Evolutionary conservation across 35 echinoderm and acorn worm species (phyloP).

Genomic region (Anneissia japonica): DNA sequence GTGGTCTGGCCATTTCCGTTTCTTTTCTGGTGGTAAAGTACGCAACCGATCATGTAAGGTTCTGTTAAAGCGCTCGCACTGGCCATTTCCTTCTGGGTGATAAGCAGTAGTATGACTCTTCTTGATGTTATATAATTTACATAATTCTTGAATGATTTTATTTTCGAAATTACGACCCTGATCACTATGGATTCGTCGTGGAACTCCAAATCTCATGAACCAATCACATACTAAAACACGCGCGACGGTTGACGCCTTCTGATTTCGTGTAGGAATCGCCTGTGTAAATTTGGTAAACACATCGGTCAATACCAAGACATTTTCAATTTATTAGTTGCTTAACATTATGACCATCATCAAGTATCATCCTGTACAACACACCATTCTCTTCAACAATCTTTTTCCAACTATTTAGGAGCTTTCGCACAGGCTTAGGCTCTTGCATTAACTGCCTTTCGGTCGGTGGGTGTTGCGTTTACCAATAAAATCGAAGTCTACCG

Average conservation of each 20-base stretch:
- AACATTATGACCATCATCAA: too few relatives aligned
- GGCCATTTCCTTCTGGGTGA: conserved; percentile 51
- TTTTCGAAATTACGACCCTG: conserved; percentile 30
- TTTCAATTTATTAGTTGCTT: too few relatives aligned
- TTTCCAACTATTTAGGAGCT: too few relatives aligned
- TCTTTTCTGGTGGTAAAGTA: conserved; percentile 30
- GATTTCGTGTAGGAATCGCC: conserved; percentile 27
- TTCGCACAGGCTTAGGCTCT: too few relatives aligned
- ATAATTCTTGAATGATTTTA: conserved; percentile 4
- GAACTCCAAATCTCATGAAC: conserved; percentile 29
- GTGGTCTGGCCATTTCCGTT: conserved; percentile 45
- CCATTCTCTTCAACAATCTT: too few relatives aligned
- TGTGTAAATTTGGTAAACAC: conserved; percentile 37
- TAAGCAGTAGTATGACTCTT: conserved; percentile 38
- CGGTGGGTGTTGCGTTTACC: too few relatives aligned
- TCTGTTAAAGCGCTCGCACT: conserved; percentile 51
- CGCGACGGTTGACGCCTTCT: conserved; percentile 25
- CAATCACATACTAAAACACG: not conserved
- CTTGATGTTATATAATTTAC: not conserved
- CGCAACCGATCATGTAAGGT: conserved; percentile 46
- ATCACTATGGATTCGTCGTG: conserved; percentile 9
- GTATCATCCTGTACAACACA: too few relatives aligned
- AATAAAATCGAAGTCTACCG: too few relatives aligned
- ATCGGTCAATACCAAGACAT: conserved; percentile 29
- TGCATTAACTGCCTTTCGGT: too few relatives aligned